phyloP scores from a whole-genome alignment of 1,140 invertebrate species.

The Kradibia gibbosae region DNA sequence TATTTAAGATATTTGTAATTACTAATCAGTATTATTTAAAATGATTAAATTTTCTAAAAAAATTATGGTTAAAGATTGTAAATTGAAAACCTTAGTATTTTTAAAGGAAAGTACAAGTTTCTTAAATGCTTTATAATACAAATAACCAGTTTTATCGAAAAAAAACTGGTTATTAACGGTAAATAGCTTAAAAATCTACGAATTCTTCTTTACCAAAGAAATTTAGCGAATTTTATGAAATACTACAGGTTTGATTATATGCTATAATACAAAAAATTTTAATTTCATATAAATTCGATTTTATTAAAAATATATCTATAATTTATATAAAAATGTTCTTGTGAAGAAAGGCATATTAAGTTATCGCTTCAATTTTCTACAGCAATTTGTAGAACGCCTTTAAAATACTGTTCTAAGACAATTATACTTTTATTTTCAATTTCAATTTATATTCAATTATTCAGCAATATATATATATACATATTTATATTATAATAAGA shows the following conservation, averaged over 20 bases:
- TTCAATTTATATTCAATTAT: too few relatives aligned
- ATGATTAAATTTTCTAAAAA: not conserved
- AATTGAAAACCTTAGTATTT: not conserved
- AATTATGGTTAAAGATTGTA: not conserved
- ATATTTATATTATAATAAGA: too few relatives aligned
- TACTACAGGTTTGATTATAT: slow-evolving; percentile 1
- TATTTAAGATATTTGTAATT: too few relatives aligned
- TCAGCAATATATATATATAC: too few relatives aligned
- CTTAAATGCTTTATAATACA: not conserved
- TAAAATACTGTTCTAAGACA: too few relatives aligned
- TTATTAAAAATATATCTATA: too few relatives aligned
- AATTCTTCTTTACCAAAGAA: not conserved
- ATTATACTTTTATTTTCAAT: too few relatives aligned
- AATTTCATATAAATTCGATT: too few relatives aligned
- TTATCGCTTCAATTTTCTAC: too few relatives aligned
- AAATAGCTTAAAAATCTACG: not conserved
- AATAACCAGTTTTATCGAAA: not conserved
- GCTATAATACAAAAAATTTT: not conserved
- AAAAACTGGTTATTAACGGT: slow-evolving; percentile 36
- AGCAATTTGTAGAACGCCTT: too few relatives aligned
- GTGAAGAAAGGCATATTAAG: too few relatives aligned
- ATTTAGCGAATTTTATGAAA: not conserved
- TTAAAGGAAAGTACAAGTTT: not conserved
- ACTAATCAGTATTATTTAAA: not conserved
- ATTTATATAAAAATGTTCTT: too few relatives aligned